A percentile compares a stretch with the other conserved stretches of the same genome.
phyloP scores from a whole-genome alignment of 2,797 vertebrate genomes.

The Brachyrhaphis roseni region DNA sequence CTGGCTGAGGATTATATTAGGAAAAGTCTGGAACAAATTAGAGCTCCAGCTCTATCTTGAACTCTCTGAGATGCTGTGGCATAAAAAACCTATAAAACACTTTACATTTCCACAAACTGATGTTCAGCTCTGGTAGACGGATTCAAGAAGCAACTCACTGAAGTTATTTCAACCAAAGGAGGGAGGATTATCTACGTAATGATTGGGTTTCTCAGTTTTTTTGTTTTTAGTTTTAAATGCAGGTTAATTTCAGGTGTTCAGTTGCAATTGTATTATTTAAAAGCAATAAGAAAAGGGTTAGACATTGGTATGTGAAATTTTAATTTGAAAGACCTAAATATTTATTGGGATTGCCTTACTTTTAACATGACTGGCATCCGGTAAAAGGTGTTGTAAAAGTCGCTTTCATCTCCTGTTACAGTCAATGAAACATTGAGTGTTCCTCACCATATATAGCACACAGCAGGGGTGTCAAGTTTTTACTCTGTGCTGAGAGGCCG shows the following conservation, averaged over 20 bases:
- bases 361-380: slow-evolving; percentile 5
- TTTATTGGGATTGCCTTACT: background rate
- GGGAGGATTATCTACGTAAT: background rate
- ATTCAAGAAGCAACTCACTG: background rate
- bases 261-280: background rate
- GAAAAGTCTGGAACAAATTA: background rate
- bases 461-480: slow-evolving; percentile 70
- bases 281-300: background rate
- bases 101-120: background rate
- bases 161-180: background rate
- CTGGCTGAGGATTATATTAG: background rate
- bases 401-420: slow-evolving; percentile 63
- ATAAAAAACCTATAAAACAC: background rate
- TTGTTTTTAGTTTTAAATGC: background rate
- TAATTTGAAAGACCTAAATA: background rate
- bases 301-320: background rate
- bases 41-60: background rate
- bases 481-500: slow-evolving; percentile 6
- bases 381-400: slow-evolving; percentile 34
- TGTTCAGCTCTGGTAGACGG: background rate
- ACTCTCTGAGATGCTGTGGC: background rate
- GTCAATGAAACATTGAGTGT: slow-evolving; percentile 75
- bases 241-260: background rate
- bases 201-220: background rate
- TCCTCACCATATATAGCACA: slow-evolving; percentile 42